Evolutionary conservation across 2,113 vertebrate species (phyloP).

Genomic region (Epinephelus cyanopodus): DNA sequence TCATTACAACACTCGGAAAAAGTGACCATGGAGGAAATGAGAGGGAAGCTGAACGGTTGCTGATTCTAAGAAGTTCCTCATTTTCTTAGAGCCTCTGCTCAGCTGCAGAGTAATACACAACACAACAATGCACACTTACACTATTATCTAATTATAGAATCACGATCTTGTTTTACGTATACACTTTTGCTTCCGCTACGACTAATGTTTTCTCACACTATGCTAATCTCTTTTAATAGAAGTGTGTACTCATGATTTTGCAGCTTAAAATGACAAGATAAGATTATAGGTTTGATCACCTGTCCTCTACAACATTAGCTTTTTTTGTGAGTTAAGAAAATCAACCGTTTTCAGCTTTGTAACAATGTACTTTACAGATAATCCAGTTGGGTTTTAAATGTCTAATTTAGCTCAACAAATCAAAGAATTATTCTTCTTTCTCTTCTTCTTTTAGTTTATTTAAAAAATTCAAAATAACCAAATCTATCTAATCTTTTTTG

Average conservation of each 20-base stretch:
- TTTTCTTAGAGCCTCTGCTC: conserved; percentile 20
- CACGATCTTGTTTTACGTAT: neutral
- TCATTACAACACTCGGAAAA: conserved; percentile 61
- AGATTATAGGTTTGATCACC: no score
- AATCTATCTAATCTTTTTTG: neutral
- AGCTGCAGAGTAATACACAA: neutral
- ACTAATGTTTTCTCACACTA: neutral
- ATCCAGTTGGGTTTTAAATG: neutral
- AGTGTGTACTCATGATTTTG: neutral
- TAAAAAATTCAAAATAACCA: neutral
- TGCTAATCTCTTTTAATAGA: neutral
- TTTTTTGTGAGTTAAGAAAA: no score
- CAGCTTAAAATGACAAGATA: neutral
- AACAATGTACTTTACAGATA: neutral
- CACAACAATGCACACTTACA: neutral
- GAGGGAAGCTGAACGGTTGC: neutral
- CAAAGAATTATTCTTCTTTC: no score
- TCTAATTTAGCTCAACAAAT: neutral
- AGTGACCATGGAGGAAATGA: conserved; percentile 52
- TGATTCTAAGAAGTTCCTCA: conserved; percentile 25
- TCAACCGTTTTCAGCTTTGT: neutral
- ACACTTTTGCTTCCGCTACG: neutral
- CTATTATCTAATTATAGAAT: neutral
- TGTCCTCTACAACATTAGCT: no score
- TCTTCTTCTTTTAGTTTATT: neutral